A percentile compares a stretch with the other conserved stretches of the same genome.
phyloP scores from a whole-genome alignment of 2,113 vertebrate species.

The Vanacampus margaritifer region DNA sequence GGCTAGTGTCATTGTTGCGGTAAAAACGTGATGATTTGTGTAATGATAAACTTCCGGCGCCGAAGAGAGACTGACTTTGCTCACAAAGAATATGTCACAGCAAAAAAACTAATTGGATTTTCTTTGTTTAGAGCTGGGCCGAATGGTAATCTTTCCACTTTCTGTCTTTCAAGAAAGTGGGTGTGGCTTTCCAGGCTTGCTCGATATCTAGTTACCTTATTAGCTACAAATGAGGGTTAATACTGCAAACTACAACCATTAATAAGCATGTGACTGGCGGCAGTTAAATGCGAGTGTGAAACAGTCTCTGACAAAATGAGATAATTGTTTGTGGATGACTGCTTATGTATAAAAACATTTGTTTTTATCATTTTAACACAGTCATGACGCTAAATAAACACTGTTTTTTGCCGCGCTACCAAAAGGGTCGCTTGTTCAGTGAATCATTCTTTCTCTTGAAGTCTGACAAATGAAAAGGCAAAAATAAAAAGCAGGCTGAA shows the following conservation, averaged over 20 bases:
- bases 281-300: neutral
- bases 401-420: conserved; percentile 23
- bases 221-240: too few species aligned
- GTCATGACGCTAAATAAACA: conserved; percentile 6
- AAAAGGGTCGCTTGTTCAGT: conserved; percentile 16
- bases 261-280: neutral
- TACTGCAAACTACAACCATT: too few species aligned
- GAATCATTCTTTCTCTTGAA: conserved; percentile 13
- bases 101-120: too few species aligned
- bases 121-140: too few species aligned
- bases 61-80: too few species aligned
- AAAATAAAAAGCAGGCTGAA: neutral
- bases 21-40: too few species aligned
- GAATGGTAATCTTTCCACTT: too few species aligned
- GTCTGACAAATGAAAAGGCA: conserved; percentile 12
- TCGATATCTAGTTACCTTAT: neutral
- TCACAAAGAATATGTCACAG: too few species aligned
- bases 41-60: too few species aligned
- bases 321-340: neutral
- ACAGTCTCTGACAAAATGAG: neutral
- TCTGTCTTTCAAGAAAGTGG: too few species aligned
- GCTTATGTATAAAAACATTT: neutral
- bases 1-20: too few species aligned
- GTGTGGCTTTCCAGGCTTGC: too few species aligned
- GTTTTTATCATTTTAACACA: neutral